These are phyloP conservation scores for Beris chalybata DNA, from an alignment of 2,888 invertebrate species.

Conservation along the genomic window DNA sequence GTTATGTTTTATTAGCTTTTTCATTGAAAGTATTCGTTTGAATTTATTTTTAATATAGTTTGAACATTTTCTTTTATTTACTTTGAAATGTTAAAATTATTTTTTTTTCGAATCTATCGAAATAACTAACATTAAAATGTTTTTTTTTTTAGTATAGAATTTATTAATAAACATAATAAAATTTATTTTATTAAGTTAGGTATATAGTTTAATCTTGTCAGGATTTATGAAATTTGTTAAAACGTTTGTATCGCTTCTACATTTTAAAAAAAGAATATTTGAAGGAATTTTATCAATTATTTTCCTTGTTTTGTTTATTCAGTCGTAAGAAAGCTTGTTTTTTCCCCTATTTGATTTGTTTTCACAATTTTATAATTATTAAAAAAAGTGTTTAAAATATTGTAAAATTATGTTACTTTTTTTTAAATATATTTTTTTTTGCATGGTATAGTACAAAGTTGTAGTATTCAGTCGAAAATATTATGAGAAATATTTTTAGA, in stretches of 20 bases:
- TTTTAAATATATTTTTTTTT: conserved; percentile 13
- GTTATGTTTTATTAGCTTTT: background rate
- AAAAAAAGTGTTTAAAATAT: conserved; percentile 16
- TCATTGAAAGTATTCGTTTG: background rate
- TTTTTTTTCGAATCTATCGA: background rate
- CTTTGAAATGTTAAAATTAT: background rate
- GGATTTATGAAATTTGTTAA: conserved; percentile 15
- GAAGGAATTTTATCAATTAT: conserved; percentile 22
- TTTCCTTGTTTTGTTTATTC: conserved; percentile 36
- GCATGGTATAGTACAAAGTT: background rate
- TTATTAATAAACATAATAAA: background rate
- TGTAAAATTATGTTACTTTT: conserved; percentile 19
- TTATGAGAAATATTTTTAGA: conserved; percentile 2
- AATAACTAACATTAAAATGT: conserved; percentile 13
- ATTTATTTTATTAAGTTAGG: conserved; percentile 1
- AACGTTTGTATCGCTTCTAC: conserved; percentile 4
- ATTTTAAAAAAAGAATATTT: conserved; percentile 12
- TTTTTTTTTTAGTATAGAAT: background rate
- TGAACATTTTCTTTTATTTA: background rate
- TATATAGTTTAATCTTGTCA: conserved; percentile 8
- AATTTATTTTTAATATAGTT: background rate
- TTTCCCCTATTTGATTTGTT: conserved; percentile 24
- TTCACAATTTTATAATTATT: conserved; percentile 13
- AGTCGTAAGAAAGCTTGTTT: conserved; percentile 39
- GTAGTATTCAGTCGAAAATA: conserved; percentile 14